Conservation (phyloP, 2,888 invertebrate species). For the Rhopalosiphum nymphaeae region DNA sequence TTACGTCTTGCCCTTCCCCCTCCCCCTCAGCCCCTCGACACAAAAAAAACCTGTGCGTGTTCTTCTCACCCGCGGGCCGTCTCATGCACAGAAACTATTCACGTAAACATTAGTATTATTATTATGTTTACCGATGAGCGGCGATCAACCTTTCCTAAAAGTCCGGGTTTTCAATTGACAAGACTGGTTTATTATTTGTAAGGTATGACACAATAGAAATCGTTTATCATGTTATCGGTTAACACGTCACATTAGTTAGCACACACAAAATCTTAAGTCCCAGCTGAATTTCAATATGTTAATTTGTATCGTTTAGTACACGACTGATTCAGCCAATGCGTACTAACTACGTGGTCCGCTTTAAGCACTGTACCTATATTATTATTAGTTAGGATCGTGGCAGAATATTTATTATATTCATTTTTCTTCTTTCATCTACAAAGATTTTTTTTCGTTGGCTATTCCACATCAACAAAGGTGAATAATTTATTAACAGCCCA, state of each 20-base stretch:
- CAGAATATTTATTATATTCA: not conserved
- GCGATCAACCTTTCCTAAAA: conserved; percentile 30
- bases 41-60: not conserved
- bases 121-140: not conserved
- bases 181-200: not conserved
- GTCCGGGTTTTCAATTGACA: not conserved
- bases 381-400: not conserved
- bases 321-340: not conserved
- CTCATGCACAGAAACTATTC: not conserved
- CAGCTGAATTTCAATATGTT: not conserved
- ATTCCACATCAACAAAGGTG: not conserved
- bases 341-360: not conserved
- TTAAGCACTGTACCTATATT: not conserved
- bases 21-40: not conserved
- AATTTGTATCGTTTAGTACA: not conserved
- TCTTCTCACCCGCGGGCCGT: not conserved
- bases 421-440: not conserved
- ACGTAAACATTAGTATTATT: not conserved
- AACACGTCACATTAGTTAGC: not conserved
- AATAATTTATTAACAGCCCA: not conserved
- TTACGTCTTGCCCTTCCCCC: conserved; percentile 12
- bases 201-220: not conserved
- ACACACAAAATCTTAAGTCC: not conserved
- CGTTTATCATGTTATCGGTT: not conserved
- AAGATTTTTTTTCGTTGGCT: not conserved